Evolutionary conservation across 2,888 invertebrate genomes (phyloP).

Genomic region (Brassicogethes aeneus): DNA sequence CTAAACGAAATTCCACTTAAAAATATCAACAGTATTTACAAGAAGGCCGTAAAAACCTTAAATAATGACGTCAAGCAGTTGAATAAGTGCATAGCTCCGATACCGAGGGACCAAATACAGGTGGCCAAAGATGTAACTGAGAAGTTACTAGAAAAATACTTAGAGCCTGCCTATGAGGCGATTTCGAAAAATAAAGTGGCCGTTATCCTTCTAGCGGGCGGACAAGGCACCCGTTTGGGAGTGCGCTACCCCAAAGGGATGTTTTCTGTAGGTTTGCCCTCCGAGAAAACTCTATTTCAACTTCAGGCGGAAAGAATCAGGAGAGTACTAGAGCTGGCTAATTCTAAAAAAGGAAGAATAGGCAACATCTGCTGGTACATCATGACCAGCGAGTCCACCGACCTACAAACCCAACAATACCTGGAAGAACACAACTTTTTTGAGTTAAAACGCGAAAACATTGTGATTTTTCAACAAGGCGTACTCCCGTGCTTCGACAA

Average conservation of each 20-base stretch:
- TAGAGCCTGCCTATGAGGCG: conserved; percentile 56
- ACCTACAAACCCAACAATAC: conserved; percentile 71
- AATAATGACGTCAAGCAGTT: conserved; percentile 55
- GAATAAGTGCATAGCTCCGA: conserved; percentile 73
- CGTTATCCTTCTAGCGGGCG: conserved; percentile 90
- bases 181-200: conserved; percentile 61
- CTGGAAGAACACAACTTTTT: conserved; percentile 76
- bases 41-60: conserved; percentile 35
- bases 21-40: conserved; percentile 25
- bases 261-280: conserved; percentile 86
- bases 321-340: conserved; percentile 68
- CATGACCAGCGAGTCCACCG: conserved; percentile 95
- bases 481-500: conserved; percentile 89
- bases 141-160: conserved; percentile 30
- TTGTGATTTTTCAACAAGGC: conserved; percentile 86
- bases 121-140: conserved; percentile 55
- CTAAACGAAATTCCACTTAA: conserved; percentile 28
- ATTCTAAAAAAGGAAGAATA: conserved; percentile 50
- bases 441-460: conserved; percentile 70
- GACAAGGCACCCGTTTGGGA: conserved; percentile 94
- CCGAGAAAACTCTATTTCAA: conserved; percentile 83
- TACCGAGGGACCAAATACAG: conserved; percentile 71
- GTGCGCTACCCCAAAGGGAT: conserved; percentile 94
- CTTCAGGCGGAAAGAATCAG: conserved; percentile 90
- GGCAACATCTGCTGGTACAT: conserved; percentile 76